Evolutionary conservation across 2,888 invertebrate species (phyloP).

Genomic region (Ectobius pallidus): DNA sequence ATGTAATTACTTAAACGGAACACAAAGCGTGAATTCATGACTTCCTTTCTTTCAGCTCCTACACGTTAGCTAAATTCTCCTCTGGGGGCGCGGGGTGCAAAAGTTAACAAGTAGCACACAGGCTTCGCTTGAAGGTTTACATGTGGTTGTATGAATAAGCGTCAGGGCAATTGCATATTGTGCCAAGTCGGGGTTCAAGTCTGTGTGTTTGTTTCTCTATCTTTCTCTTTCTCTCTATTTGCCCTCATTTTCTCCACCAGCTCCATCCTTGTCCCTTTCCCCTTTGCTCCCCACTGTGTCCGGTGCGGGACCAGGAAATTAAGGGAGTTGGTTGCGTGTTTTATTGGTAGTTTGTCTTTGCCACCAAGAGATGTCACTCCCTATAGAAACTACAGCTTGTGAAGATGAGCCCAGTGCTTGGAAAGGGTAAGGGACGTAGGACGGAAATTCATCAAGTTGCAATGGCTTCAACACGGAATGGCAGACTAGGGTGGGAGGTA

Average conservation of each 20-base stretch:
- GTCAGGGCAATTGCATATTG: no score
- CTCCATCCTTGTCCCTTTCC: not conserved
- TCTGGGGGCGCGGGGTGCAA: no score
- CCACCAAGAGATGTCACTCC: conserved; percentile 29
- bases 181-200: no score
- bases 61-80: no score
- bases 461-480: conserved; percentile 20
- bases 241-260: not conserved
- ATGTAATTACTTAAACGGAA: no score
- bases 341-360: conserved; percentile 32
- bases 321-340: conserved; percentile 25
- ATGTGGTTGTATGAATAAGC: no score
- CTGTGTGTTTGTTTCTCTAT: no score
- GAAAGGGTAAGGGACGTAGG: not conserved
- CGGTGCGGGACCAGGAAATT: conserved; percentile 19
- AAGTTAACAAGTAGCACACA: no score
- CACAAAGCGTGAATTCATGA: no score
- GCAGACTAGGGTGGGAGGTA: conserved; percentile 4
- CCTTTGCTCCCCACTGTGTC: not conserved
- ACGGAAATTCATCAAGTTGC: conserved; percentile 29
- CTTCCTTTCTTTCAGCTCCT: no score
- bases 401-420: conserved; percentile 1
- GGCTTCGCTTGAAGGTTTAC: no score
- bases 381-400: conserved; percentile 1
- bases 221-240: no score